Conservation (phyloP, 2,797 vertebrate genomes). For the Morelia viridis region DNA sequence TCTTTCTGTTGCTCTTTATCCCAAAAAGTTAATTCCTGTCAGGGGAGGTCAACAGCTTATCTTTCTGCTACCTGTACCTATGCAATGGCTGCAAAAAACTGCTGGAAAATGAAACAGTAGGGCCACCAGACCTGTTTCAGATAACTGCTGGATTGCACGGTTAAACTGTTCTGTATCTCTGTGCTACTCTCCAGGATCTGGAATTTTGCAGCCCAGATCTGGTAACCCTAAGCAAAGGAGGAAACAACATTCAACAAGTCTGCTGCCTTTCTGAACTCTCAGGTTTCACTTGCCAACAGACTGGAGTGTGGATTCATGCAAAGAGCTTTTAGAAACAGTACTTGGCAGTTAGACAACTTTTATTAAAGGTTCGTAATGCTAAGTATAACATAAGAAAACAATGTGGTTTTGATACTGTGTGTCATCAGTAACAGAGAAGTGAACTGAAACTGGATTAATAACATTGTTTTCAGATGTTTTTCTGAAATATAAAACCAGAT, state of each 20-base stretch:
- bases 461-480: not conserved
- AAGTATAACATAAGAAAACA: not conserved
- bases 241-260: not conserved
- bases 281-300: not conserved
- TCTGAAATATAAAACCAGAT: not conserved
- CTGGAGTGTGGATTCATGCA: not conserved
- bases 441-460: not conserved
- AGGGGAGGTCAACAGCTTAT: not conserved
- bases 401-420: not conserved
- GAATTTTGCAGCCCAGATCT: not conserved
- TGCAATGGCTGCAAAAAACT: not conserved
- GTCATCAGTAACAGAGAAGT: not conserved
- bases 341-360: not conserved
- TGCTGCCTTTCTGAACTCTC: not conserved
- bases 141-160: not conserved
- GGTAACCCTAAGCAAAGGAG: not conserved
- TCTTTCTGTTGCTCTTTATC: not conserved
- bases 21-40: not conserved
- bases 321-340: slow-evolving; percentile 26
- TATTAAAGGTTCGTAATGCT: not conserved
- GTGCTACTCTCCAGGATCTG: not conserved
- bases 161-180: not conserved
- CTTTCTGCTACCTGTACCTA: not conserved
- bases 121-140: not conserved
- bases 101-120: not conserved